Percentiles rank a stretch among this genome's conserved stretches.
phyloP scores from a whole-genome alignment of 2,888 invertebrate species.

The Macaria notata region DNA sequence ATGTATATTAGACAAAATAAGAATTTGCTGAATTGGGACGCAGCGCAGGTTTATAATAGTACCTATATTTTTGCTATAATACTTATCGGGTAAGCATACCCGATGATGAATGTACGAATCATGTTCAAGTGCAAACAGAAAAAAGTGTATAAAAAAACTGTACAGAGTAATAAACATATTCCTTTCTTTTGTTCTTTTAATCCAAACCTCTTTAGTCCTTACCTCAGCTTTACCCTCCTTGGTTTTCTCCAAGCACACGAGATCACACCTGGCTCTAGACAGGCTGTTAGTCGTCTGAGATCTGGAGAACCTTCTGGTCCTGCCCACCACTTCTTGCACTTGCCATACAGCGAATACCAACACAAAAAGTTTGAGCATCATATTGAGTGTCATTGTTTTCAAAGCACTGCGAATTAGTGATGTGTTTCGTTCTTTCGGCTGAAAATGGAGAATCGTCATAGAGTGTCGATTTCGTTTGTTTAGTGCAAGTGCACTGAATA shows the following conservation, averaged over 20 bases:
- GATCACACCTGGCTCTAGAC: conserved; percentile 83
- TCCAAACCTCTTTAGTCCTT: conserved; percentile 25
- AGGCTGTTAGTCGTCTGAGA: conserved; percentile 77
- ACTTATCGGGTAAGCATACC: no score
- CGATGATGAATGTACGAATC: no score
- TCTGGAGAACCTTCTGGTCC: conserved; percentile 62
- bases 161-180: no score
- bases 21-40: no score
- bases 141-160: no score
- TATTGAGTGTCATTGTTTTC: conserved; percentile 37
- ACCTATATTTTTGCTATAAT: no score
- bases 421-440: conserved; percentile 10
- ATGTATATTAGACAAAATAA: no score
- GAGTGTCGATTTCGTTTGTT: not conserved
- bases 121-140: no score
- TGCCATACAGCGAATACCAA: conserved; percentile 50
- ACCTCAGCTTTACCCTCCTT: conserved; percentile 67
- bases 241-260: conserved; percentile 75
- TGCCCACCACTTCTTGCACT: conserved; percentile 49
- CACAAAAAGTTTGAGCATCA: conserved; percentile 54
- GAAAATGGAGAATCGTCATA: conserved; percentile 4
- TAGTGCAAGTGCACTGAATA: not conserved
- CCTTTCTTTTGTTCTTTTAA: no score
- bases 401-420: conserved; percentile 11
- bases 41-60: no score